Percentiles rank a stretch among this genome's conserved stretches.
Evolutionary conservation across 2,797 vertebrate genomes (phyloP).

Genomic region (Hirundo rustica): DNA sequence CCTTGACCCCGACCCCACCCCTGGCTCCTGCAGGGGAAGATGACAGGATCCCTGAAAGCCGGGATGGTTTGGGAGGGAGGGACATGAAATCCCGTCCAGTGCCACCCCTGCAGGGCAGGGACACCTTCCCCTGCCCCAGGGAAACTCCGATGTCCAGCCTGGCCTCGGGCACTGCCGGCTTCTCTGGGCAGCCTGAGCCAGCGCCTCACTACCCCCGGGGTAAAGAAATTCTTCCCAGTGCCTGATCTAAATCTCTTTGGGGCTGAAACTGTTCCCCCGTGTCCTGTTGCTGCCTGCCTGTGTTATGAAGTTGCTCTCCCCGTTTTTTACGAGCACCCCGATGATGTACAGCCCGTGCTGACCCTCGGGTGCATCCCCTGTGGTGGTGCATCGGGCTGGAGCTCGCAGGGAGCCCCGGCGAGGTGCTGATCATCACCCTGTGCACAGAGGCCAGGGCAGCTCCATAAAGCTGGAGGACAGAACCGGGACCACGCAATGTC

Average conservation of each 20-base stretch:
- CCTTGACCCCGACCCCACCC: not conserved
- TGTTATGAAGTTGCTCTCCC: not conserved
- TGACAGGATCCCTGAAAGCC: not conserved
- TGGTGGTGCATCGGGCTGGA: rapidly evolving
- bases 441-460: not conserved
- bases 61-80: not conserved
- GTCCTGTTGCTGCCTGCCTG: not conserved
- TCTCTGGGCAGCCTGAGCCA: not conserved
- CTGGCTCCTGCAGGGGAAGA: not conserved
- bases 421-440: not conserved
- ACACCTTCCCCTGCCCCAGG: not conserved
- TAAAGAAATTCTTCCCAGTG: not conserved
- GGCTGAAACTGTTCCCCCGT: not conserved
- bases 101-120: not conserved
- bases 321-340: rapidly evolving
- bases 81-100: rapidly evolving
- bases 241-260: not conserved
- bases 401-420: not conserved
- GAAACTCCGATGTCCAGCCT: not conserved
- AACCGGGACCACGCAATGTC: rapidly evolving
- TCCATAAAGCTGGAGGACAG: not conserved
- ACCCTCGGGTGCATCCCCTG: rapidly evolving
- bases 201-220: not conserved
- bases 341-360: not conserved
- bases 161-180: not conserved